These are phyloP conservation scores for Osmerus eperlanus DNA, from an alignment of 2,113 vertebrate genomes.

Conservation along the genomic window DNA sequence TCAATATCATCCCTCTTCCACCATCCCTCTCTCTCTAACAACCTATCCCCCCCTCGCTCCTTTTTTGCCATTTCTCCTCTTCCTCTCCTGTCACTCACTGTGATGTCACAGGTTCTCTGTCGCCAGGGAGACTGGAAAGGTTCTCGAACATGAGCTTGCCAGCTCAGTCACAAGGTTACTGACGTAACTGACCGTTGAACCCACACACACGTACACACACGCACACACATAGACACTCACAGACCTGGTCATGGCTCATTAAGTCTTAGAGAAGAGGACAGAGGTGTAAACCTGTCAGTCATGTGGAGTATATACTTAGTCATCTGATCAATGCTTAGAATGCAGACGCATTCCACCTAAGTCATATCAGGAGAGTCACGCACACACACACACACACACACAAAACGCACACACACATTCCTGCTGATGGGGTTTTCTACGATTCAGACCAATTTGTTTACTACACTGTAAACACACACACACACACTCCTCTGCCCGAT, in stretches of 20 bases:
- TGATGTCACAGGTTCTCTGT: slow-evolving; percentile 65
- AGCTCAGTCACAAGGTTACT: slow-evolving; percentile 37
- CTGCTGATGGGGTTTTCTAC: neutral
- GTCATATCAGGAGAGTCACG: slow-evolving; percentile 34
- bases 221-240: slow-evolving; percentile 2
- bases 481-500: neutral
- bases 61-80: slow-evolving; percentile 48
- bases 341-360: slow-evolving; percentile 41
- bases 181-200: slow-evolving; percentile 13
- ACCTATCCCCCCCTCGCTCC: slow-evolving; percentile 50
- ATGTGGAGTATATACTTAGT: slow-evolving; percentile 1
- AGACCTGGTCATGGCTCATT: slow-evolving; percentile 43
- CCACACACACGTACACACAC: slow-evolving; percentile 9
- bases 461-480: neutral
- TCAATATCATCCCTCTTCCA: slow-evolving; percentile 60
- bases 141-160: slow-evolving; percentile 14
- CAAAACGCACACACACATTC: slow-evolving; percentile 7
- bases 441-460: too few species aligned
- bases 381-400: slow-evolving; percentile 13
- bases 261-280: neutral
- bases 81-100: slow-evolving; percentile 56
- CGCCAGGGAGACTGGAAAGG: slow-evolving; percentile 39
- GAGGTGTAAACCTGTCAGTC: slow-evolving; percentile 38
- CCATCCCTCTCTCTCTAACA: neutral
- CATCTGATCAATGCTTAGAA: slow-evolving; percentile 32